Evolutionary conservation across 1,140 invertebrate genomes (phyloP).

Genomic region (Olivierus martensii): DNA sequence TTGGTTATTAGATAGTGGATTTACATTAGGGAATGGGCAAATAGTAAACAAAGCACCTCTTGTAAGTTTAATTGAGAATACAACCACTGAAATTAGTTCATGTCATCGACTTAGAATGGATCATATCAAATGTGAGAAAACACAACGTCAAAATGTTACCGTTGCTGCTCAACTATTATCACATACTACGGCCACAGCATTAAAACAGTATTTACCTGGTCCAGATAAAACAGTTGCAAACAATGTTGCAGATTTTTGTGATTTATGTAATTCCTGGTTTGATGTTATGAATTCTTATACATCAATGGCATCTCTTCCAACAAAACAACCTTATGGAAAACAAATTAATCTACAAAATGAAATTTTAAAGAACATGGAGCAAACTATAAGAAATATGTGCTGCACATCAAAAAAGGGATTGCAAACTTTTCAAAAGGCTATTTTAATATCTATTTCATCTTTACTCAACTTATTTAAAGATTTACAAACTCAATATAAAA

Average conservation of each 20-base stretch:
- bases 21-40: constrained; percentile 10
- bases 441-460: constrained; percentile 12
- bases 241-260: constrained; percentile 10
- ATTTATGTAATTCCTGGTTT: constrained; percentile 17
- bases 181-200: constrained; percentile 15
- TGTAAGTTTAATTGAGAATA: constrained; percentile 4
- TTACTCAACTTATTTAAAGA: constrained; percentile 3
- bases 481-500: too few relatives aligned
- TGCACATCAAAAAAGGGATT: constrained; percentile 13
- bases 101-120: constrained; percentile 13
- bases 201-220: constrained; percentile 5
- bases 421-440: constrained; percentile 18
- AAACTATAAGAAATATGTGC: constrained; percentile 12
- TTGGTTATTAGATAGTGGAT: constrained; percentile 23
- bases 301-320: not conserved
- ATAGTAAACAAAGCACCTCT: constrained; percentile 16
- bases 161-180: constrained; percentile 19
- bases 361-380: constrained; percentile 7
- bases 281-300: constrained; percentile 12
- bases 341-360: constrained; percentile 8
- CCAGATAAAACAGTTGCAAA: constrained; percentile 1
- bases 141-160: constrained; percentile 15
- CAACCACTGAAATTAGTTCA: constrained; percentile 13
- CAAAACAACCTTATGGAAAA: constrained; percentile 11
- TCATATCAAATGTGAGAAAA: constrained; percentile 12